phyloP scores from a whole-genome alignment of 1,140 invertebrate species.

The Aphelinus certus region DNA sequence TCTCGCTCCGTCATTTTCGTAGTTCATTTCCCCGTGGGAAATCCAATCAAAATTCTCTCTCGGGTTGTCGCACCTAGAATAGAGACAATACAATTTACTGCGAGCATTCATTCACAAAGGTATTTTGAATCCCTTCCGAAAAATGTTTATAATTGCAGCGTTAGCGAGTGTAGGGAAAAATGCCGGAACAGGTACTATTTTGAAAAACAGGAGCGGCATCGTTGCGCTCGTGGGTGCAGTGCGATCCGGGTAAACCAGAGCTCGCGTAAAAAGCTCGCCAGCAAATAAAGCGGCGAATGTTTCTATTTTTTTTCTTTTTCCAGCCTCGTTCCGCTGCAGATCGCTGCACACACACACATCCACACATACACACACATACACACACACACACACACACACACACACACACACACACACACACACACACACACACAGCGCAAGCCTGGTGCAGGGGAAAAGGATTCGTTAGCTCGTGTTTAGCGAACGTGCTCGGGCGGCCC shows the following conservation, averaged over 20 bases:
- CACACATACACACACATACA: background rate
- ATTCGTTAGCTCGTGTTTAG: conserved; percentile 54
- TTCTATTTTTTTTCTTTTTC: conserved; percentile 24
- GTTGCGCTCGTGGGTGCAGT: background rate
- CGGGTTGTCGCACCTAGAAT: too few relatives aligned
- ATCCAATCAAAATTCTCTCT: too few relatives aligned
- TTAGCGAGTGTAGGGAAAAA: too few relatives aligned
- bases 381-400: background rate
- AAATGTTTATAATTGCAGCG: too few relatives aligned
- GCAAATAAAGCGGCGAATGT: too few relatives aligned
- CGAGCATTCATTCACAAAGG: too few relatives aligned
- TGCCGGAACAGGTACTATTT: too few relatives aligned
- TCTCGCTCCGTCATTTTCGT: too few relatives aligned
- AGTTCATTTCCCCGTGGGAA: too few relatives aligned
- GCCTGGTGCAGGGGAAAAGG: conserved; percentile 31
- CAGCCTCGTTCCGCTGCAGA: background rate
- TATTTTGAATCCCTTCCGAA: too few relatives aligned
- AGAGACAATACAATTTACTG: too few relatives aligned
- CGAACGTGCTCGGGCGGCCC: conserved; percentile 50
- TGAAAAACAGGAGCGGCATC: conserved; percentile 6
- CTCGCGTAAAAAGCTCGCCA: conserved; percentile 21
- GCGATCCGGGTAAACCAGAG: too few relatives aligned
- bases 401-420: background rate
- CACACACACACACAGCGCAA: background rate
- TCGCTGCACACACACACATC: background rate